A percentile compares a stretch with the other conserved stretches of the same genome.
Evolutionary conservation across 2,888 invertebrate species (phyloP).

Genomic region (Rotaria sp.): DNA sequence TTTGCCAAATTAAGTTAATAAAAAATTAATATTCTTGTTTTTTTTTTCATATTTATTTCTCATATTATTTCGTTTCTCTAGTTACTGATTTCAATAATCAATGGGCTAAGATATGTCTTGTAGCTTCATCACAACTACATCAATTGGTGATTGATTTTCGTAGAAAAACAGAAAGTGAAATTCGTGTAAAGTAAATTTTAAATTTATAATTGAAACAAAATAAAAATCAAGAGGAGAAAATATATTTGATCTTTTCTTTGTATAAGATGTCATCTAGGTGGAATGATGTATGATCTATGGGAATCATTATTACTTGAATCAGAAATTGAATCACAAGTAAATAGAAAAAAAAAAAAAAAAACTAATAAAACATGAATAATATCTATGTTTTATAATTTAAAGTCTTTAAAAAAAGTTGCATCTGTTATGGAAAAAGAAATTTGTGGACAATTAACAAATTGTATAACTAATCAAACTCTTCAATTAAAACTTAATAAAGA

Average conservation of each 20-base stretch:
- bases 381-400: neutral
- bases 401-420: neutral
- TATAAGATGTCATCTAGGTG: neutral
- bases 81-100: neutral
- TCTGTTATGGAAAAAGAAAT: neutral
- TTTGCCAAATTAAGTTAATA: neutral
- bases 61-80: neutral
- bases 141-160: neutral
- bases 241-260: too few species aligned
- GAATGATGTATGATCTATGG: constrained; percentile 24
- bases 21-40: neutral
- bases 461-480: neutral
- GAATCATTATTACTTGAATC: neutral
- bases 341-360: too few species aligned
- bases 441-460: neutral
- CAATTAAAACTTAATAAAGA: neutral
- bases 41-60: neutral
- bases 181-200: neutral
- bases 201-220: too few species aligned
- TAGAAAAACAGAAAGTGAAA: neutral
- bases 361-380: neutral
- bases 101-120: neutral
- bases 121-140: neutral
- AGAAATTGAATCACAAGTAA: constrained; percentile 12
- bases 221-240: too few species aligned